Evolutionary conservation across 2,888 invertebrate species (phyloP), one percentile per base, ranked within the genome.

Genomic region (Caenorhabditis sp.): DNA sequence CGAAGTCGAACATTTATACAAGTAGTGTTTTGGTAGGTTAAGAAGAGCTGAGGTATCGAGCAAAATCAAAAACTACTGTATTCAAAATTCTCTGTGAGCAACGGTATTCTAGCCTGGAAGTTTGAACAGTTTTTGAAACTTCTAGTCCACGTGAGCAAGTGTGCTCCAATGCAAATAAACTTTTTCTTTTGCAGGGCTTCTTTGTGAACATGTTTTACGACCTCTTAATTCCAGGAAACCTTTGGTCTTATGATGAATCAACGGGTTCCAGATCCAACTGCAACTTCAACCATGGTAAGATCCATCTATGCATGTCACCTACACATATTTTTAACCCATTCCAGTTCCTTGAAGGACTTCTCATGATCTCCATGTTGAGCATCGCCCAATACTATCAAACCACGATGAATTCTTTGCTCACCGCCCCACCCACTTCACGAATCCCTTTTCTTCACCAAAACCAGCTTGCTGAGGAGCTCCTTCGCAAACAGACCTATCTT

Each of bases 381-480:
- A 64, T 82, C 17, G 64, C 67, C 3, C 75, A 76, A 52, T 78
- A 78, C 53, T 82, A 78, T 53, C 80, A 80, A 50, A 75, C 82
- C 10, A 67, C 76, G 14, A 82, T 82, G 82, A 82, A 82, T 56
- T 82, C 82, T 4, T 74, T 78, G 12, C 53, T 82, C 8, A 80
- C 80, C 7, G 80, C 82, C 36, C 82, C 82, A 10, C 69, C 72
- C 0, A 64, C 70, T 4, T 62, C 78, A 5, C 63, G 70, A n/a
- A 66, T 80, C 21, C 82, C 80, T 12, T 82, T 82, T 63, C 36
- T 50, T 4, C 78, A 78, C 53, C 82, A 82, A 56, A 65, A 70
- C 50, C 74, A 82, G 36, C 54, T 82, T 25, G 75, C 76, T 2
- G 82, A 80, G 21, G 36, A 75, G n/a, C 52, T 82, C 10, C 62